Evolutionary conservation across 2,888 invertebrate genomes (phyloP).

Genomic region (Cylindroiulus punctatus): DNA sequence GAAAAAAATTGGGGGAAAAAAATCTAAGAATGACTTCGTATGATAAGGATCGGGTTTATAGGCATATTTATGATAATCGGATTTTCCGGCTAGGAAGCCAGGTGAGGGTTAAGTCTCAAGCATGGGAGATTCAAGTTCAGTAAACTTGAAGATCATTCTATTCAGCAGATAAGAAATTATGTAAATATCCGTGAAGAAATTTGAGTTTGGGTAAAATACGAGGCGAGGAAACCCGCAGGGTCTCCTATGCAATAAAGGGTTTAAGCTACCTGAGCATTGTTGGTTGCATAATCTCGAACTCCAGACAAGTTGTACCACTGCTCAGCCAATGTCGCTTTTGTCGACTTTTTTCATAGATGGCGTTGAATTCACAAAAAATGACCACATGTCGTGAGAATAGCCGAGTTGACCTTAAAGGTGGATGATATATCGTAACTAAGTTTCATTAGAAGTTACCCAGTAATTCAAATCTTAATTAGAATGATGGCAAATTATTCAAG

Average conservation of each 20-base stretch:
- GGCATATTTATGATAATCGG: slow-evolving; percentile 34
- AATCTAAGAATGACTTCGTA: neutral
- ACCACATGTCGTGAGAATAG: too few species aligned
- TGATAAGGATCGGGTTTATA: slow-evolving; percentile 40
- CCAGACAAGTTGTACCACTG: neutral
- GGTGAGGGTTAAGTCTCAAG: neutral
- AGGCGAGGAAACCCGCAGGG: neutral
- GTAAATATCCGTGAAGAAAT: slow-evolving; percentile 39
- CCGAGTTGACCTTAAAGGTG: too few species aligned
- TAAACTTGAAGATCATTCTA: slow-evolving; percentile 37
- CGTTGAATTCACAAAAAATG: too few species aligned
- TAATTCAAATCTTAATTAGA: too few species aligned
- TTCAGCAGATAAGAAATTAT: slow-evolving; percentile 33
- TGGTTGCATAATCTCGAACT: neutral
- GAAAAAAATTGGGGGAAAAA: neutral
- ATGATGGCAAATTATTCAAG: too few species aligned
- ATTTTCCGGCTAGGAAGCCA: slow-evolving; percentile 28
- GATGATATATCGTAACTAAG: too few species aligned
- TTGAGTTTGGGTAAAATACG: neutral
- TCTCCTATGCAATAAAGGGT: neutral
- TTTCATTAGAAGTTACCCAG: too few species aligned
- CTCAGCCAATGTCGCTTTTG: neutral
- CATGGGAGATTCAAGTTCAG: slow-evolving; percentile 45
- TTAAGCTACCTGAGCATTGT: neutral
- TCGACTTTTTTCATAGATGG: too few species aligned